A percentile compares a stretch with the other conserved stretches of the same genome.
These are phyloP conservation scores for Muricea muricata DNA, from an alignment of 92 coral and sea anemone genomes.

Conservation along the genomic window DNA sequence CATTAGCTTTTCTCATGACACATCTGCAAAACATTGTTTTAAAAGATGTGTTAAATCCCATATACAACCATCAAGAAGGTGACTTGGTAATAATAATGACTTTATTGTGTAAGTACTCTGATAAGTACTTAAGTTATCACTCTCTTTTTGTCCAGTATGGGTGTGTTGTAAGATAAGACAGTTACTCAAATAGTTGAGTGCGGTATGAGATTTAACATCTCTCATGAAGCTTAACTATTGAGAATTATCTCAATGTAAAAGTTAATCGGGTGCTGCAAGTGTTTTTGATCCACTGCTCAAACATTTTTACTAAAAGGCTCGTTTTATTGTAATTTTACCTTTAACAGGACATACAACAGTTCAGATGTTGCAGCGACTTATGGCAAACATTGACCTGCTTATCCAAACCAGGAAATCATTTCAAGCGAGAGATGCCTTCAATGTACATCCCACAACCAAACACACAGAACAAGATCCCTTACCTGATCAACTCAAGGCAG, in stretches of 20 bases:
- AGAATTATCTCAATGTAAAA: not conserved
- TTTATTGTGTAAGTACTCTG: not conserved
- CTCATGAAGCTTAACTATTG: too few relatives aligned
- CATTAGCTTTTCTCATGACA: not conserved
- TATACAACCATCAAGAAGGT: not conserved
- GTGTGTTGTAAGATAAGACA: not conserved
- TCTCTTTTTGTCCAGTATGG: not conserved
- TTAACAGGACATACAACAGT: conserved; percentile 16
- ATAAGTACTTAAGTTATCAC: not conserved
- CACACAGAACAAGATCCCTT: conserved; percentile 24
- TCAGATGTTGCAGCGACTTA: conserved; percentile 17
- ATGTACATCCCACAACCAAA: conserved; percentile 27
- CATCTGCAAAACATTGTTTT: not conserved
- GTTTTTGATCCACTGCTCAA: not conserved
- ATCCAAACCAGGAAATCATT: conserved; percentile 9
- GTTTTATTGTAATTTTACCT: not conserved
- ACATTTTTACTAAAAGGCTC: not conserved
- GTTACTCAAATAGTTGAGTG: not conserved
- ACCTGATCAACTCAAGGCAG: conserved; percentile 18
- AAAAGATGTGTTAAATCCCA: conserved; percentile 5
- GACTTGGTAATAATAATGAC: not conserved
- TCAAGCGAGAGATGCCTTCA: conserved; percentile 14
- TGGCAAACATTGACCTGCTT: conserved; percentile 24
- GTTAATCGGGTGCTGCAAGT: too few relatives aligned
- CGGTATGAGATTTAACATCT: too few relatives aligned